Base-by-base conservation (phyloP, 2,888 invertebrate genomes). In the Spodoptera exigua region DNA sequence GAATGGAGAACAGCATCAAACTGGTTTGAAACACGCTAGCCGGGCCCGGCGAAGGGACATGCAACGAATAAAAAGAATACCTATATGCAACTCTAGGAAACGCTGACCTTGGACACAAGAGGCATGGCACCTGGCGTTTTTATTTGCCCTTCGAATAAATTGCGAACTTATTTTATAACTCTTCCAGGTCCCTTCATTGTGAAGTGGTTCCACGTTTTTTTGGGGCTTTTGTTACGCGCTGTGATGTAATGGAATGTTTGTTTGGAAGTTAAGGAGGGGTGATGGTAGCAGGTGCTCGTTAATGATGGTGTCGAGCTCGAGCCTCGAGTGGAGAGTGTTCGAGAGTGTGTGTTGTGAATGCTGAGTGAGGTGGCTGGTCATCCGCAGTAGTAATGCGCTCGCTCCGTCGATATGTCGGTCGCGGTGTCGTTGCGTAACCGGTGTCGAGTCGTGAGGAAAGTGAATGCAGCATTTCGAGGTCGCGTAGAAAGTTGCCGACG, bases 61-160 rank as follows among this genome's bases (percentile, higher is more conserved):
- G 92, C 93, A 91, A 91, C 87, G 83, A 93, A 90, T 90, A 94
- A 94, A 93, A 94, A 91, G 86, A 92, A 89, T 61, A 89, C 89
- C 91, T 89, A 93, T 89, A 92, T 92, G 93, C 93, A 93, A 88
- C 93, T 92, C 93, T 93, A 94, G 93, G 93, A 93, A 93, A 90
- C 84, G 88, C 90, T 92, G 89, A 89, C 93, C 94, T 94, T 94
- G 93, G 85, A 88, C 88, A 85, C 90, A 89, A 89, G 87, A 89
- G 91, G 88, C 91, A 85, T 80, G 90, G 92, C 94, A 94, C 92
- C 93, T 94, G 93, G 93, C 88, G 93, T 93, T 92, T 91, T 94
- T 93, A 88, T 91, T 81, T 91, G 89, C 88, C 89, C 90, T 91
- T 92, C 87, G 82, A 87, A 89, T 88, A 91, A 88, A 87, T 90